Percentiles rank a stretch among this genome's conserved stretches.
phyloP scores from a whole-genome alignment of 2,797 vertebrate species.

The Stomatorhinus walkeri region DNA sequence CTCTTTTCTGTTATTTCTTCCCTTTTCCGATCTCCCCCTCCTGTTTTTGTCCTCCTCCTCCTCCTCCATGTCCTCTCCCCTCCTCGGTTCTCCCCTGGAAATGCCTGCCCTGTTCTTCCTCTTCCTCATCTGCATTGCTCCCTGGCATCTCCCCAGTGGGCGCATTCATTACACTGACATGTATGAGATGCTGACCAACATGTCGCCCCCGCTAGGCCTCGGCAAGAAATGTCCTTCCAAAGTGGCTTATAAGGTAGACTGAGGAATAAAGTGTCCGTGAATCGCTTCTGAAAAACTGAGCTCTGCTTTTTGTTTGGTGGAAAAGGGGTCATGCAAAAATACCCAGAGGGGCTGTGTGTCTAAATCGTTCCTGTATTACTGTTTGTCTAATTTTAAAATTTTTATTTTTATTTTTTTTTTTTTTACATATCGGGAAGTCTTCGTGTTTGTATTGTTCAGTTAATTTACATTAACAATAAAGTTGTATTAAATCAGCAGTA shows the following conservation, averaged over 20 bases:
- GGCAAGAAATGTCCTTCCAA: constrained; percentile 99
- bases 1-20: constrained; percentile 66
- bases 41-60: constrained; percentile 44
- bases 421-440: neutral
- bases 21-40: constrained; percentile 24
- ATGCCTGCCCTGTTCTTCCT: constrained; percentile 49
- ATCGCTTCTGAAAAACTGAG: neutral
- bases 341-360: neutral
- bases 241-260: constrained; percentile 98
- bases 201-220: constrained; percentile 99
- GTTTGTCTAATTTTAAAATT: neutral
- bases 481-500: neutral
- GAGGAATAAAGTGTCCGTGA: constrained; percentile 33
- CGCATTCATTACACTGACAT: constrained; percentile 99
- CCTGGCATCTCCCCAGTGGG: constrained; percentile 74
- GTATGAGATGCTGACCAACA: constrained; percentile 99
- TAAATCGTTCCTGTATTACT: constrained; percentile 10
- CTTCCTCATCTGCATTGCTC: constrained; percentile 51
- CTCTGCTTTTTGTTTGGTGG: constrained; percentile 1
- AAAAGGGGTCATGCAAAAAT: neutral
- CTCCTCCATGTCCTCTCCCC: constrained; percentile 38
- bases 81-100: constrained; percentile 34
- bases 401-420: neutral
- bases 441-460: neutral
- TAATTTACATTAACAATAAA: neutral